Evolutionary conservation across 1,140 invertebrate genomes (phyloP).

Genomic region (Sinonovacula constricta): DNA sequence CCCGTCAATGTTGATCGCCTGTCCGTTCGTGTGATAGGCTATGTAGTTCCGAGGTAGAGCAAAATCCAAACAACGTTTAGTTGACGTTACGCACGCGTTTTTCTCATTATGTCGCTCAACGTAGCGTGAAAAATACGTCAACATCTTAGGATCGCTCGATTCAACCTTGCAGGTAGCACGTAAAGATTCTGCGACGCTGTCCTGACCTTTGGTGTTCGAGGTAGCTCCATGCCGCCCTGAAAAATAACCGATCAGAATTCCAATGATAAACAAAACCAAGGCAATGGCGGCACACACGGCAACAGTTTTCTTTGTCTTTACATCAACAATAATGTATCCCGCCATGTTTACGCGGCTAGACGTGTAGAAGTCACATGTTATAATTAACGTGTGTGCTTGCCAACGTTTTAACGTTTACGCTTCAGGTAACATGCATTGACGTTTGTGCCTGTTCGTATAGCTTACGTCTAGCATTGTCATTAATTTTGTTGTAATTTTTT

Average conservation of each 20-base stretch:
- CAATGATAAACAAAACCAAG: conserved; percentile 23
- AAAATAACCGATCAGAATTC: conserved; percentile 33
- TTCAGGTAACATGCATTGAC: too few relatives aligned
- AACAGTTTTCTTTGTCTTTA: conserved; percentile 30
- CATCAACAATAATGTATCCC: conserved; percentile 34
- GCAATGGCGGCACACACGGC: conserved; percentile 1
- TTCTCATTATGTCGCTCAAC: conserved; percentile 26
- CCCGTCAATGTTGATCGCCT: conserved; percentile 57
- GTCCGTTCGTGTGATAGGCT: conserved; percentile 49
- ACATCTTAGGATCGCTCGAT: neutral
- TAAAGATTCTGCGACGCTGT: neutral
- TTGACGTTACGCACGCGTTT: neutral
- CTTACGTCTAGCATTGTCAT: too few relatives aligned
- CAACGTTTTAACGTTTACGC: too few relatives aligned
- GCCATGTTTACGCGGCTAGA: conserved; percentile 26
- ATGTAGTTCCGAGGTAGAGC: conserved; percentile 55
- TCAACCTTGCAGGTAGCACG: neutral
- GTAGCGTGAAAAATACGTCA: conserved; percentile 22
- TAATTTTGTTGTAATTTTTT: too few relatives aligned
- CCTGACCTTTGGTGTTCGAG: neutral
- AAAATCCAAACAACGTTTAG: conserved; percentile 25
- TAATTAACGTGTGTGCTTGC: too few relatives aligned
- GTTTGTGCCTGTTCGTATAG: too few relatives aligned
- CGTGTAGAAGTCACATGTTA: too few relatives aligned
- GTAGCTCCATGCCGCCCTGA: neutral